Conservation (phyloP, 2,113 vertebrate genomes). For the Oceanodroma tethys region DNA sequence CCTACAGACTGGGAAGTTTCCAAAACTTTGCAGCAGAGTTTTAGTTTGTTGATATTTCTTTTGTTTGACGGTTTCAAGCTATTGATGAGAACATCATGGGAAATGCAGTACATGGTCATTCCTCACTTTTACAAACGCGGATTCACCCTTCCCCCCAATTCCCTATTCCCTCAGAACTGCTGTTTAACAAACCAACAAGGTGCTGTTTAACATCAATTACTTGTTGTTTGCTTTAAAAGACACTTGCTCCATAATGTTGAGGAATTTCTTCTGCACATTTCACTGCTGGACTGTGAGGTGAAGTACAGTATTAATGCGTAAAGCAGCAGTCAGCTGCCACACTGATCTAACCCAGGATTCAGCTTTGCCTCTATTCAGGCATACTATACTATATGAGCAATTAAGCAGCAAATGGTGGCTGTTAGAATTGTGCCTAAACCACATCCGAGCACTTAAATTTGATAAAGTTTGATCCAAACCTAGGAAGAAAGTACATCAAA, state of each 20-base stretch:
- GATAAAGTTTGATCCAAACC: constrained; percentile 8
- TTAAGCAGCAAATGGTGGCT: constrained; percentile 28
- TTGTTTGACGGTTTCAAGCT: background rate
- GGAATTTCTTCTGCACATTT: background rate
- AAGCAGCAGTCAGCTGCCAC: constrained; percentile 26
- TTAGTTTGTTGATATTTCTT: background rate
- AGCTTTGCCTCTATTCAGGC: background rate
- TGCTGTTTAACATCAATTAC: background rate
- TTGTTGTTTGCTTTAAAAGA: background rate
- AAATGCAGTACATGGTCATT: background rate
- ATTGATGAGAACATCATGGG: background rate
- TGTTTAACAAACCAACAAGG: background rate
- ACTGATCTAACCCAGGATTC: background rate
- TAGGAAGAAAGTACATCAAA: background rate
- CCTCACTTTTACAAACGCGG: background rate
- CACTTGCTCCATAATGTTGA: background rate
- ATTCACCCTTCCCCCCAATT: background rate
- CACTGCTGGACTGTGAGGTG: background rate
- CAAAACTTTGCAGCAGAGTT: background rate
- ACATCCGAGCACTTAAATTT: background rate
- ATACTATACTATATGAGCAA: background rate
- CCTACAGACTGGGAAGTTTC: background rate
- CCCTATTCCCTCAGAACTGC: background rate
- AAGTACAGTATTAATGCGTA: background rate
- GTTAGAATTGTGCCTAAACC: constrained; percentile 19